phyloP scores from a whole-genome alignment of 2,113 vertebrate species.

The Pontoporia blainvillei region DNA sequence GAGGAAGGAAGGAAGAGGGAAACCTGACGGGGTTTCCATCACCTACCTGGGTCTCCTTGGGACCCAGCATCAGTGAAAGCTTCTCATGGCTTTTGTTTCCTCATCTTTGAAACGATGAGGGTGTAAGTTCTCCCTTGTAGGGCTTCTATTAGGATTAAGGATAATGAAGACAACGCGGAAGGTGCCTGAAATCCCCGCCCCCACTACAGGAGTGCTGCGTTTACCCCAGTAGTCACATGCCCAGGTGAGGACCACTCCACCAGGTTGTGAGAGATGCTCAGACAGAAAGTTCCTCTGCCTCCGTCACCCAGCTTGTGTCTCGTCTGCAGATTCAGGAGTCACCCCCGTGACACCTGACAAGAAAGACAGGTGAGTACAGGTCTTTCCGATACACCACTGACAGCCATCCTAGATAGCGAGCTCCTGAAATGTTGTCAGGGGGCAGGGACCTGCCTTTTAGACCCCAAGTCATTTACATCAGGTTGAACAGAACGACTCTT shows the following conservation, averaged over 20 bases:
- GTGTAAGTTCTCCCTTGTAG: rapidly evolving
- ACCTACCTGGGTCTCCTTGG: rapidly evolving
- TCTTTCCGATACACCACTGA: rapidly evolving
- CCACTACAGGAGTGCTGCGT: rapidly evolving
- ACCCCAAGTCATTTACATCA: not conserved
- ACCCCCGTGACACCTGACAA: not conserved
- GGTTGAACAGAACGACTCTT: not conserved
- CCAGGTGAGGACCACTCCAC: not conserved
- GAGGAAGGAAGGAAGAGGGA: rapidly evolving
- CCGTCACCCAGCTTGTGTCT: rapidly evolving
- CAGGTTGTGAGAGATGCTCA: rapidly evolving
- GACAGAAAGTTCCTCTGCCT: not conserved
- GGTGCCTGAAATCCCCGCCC: rapidly evolving
- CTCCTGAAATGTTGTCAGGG: not conserved
- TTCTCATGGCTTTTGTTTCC: rapidly evolving
- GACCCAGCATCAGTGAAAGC: rapidly evolving
- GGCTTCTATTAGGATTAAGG: rapidly evolving
- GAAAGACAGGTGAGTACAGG: not conserved
- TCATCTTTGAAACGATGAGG: too few relatives aligned
- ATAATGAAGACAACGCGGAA: rapidly evolving
- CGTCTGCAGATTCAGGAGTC: not conserved
- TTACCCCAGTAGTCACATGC: not conserved
- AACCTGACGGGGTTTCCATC: rapidly evolving
- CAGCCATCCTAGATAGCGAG: rapidly evolving
- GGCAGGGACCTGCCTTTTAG: too few relatives aligned